phyloP scores from a whole-genome alignment of 1,140 invertebrate species.

The Oncopodura yosiiana region DNA sequence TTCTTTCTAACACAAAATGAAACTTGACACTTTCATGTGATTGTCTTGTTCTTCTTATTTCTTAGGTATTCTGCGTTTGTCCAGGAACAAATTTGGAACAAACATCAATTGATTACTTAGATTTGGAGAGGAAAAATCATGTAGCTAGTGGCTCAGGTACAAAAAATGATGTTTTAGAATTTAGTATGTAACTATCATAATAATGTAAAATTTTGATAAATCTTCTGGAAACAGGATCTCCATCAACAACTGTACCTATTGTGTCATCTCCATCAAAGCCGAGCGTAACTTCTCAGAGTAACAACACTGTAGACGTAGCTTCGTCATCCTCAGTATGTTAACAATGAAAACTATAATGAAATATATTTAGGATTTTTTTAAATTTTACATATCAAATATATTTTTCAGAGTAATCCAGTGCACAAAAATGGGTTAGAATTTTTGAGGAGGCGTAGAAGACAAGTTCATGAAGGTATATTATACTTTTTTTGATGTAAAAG shows the following conservation, averaged over 20 bases:
- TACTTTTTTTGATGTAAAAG: not conserved
- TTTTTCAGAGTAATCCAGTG: constrained; percentile 17
- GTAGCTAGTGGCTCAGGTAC: not conserved
- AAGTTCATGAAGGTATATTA: constrained; percentile 21
- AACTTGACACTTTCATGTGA: not conserved
- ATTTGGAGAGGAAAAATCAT: constrained; percentile 24
- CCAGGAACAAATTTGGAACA: constrained; percentile 17
- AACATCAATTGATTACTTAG: constrained; percentile 7
- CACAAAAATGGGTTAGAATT: constrained; percentile 27
- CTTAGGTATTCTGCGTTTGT: constrained; percentile 25
- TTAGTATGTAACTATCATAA: too few species aligned
- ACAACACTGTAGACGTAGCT: constrained; percentile 19
- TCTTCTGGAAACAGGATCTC: too few species aligned
- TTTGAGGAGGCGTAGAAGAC: constrained; percentile 16
- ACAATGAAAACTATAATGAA: constrained; percentile 3
- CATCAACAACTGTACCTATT: not conserved
- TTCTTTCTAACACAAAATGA: not conserved
- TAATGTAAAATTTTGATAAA: too few species aligned
- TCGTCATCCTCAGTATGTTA: constrained; percentile 8
- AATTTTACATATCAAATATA: not conserved
- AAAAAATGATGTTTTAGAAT: too few species aligned
- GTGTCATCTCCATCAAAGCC: not conserved
- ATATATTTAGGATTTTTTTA: not conserved
- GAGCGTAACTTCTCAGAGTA: not conserved
- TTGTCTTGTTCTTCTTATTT: not conserved